These are phyloP conservation scores for Drosophila varians DNA, from an alignment of 1,140 invertebrate species.

Conservation along the genomic window DNA sequence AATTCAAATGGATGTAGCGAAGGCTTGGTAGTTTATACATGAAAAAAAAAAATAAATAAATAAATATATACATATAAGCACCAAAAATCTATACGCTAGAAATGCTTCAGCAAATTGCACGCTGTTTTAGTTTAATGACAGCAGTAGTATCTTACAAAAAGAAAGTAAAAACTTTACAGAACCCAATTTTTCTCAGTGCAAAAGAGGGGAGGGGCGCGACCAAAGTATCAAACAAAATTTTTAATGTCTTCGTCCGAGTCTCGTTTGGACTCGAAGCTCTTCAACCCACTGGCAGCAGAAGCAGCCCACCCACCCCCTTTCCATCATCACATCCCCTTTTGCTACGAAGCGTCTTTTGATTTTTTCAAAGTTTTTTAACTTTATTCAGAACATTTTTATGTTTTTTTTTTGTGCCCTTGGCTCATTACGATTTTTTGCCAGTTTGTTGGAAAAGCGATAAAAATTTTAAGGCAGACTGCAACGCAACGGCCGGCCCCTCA, in stretches of 20 bases:
- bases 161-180: too few relatives aligned
- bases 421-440: constrained; percentile 80
- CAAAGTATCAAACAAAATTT: constrained; percentile 83
- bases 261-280: constrained; percentile 42
- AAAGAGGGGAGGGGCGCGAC: constrained; percentile 6
- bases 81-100: too few relatives aligned
- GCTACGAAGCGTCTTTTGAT: constrained; percentile 62
- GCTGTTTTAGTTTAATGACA: too few relatives aligned
- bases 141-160: too few relatives aligned
- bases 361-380: constrained; percentile 75
- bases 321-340: too few relatives aligned
- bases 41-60: too few relatives aligned
- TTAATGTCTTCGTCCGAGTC: constrained; percentile 77
- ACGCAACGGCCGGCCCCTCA: neutral
- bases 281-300: constrained; percentile 5
- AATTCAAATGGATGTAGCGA: constrained; percentile 27
- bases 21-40: too few relatives aligned
- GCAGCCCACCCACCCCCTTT: neutral
- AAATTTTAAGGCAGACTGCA: constrained; percentile 59
- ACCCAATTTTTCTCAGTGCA: neutral
- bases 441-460: constrained; percentile 80
- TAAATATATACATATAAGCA: too few relatives aligned
- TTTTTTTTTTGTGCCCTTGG: constrained; percentile 35
- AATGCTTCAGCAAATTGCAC: too few relatives aligned
- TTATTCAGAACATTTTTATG: constrained; percentile 50